These are phyloP conservation scores for Holacanthus passer DNA, from an alignment of 2,113 vertebrate genomes.

Conservation along the genomic window DNA sequence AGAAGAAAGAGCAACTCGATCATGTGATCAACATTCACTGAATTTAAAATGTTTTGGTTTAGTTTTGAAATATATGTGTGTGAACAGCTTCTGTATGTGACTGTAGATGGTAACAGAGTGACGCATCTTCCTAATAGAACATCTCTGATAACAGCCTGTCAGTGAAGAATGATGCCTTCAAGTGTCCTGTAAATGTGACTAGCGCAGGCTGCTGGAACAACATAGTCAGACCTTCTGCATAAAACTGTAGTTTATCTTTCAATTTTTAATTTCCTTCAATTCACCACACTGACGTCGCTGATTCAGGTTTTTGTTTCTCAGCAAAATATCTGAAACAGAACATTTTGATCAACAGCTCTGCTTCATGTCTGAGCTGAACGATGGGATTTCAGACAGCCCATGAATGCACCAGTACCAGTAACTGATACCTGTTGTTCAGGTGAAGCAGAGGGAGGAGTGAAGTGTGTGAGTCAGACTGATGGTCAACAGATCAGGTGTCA, in stretches of 20 bases:
- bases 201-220: not conserved
- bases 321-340: not conserved
- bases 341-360: no score
- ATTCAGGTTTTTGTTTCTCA: not conserved
- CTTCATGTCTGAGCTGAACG: no score
- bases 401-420: slow-evolving; percentile 41
- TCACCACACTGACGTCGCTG: not conserved
- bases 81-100: not conserved
- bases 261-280: not conserved
- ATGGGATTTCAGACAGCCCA: not conserved
- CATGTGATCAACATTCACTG: no score
- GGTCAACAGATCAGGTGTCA: slow-evolving; percentile 47
- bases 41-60: no score
- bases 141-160: slow-evolving; percentile 14
- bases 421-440: slow-evolving; percentile 49
- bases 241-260: not conserved
- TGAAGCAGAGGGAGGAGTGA: slow-evolving; percentile 28
- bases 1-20: no score
- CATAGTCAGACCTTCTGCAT: not conserved
- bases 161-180: slow-evolving; percentile 19
- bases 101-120: not conserved
- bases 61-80: not conserved
- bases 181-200: not conserved
- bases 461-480: not conserved
- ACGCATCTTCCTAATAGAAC: not conserved